phyloP scores from a whole-genome alignment of 2,888 invertebrate genomes.

The Chelonus formosanus region DNA sequence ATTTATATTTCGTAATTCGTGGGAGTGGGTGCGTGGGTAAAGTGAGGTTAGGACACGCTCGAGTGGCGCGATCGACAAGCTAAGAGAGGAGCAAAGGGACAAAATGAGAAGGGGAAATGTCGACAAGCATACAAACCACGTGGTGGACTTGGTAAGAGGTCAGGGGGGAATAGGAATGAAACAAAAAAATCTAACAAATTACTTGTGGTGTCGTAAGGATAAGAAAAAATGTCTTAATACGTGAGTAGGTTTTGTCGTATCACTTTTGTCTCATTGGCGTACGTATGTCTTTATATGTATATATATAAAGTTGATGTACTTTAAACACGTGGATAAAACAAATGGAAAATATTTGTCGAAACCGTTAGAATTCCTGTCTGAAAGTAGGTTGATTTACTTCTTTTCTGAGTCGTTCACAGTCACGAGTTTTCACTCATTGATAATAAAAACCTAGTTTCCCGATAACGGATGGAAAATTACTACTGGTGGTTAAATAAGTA shows the following conservation, averaged over 20 bases:
- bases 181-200: background rate
- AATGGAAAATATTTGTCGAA: constrained; percentile 5
- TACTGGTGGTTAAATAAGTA: too few species aligned
- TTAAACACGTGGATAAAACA: constrained; percentile 12
- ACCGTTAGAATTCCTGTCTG: constrained; percentile 25
- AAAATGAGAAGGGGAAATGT: constrained; percentile 4
- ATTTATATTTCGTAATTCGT: constrained; percentile 32
- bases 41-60: constrained; percentile 34
- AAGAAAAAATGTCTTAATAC: constrained; percentile 10
- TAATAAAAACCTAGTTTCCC: background rate
- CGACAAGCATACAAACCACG: constrained; percentile 39
- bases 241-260: too few species aligned
- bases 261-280: too few species aligned
- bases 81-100: constrained; percentile 11
- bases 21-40: constrained; percentile 25
- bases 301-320: too few species aligned
- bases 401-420: constrained; percentile 1
- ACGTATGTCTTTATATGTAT: too few species aligned
- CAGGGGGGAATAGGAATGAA: constrained; percentile 8
- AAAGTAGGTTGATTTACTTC: constrained; percentile 26
- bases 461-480: constrained; percentile 5
- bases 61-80: constrained; percentile 27
- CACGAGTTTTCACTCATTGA: background rate
- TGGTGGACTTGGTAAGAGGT: constrained; percentile 38
- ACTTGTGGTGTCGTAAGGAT: too few species aligned